Base-by-base conservation (phyloP, 2,797 vertebrate species). In the Poecilia picta region DNA sequence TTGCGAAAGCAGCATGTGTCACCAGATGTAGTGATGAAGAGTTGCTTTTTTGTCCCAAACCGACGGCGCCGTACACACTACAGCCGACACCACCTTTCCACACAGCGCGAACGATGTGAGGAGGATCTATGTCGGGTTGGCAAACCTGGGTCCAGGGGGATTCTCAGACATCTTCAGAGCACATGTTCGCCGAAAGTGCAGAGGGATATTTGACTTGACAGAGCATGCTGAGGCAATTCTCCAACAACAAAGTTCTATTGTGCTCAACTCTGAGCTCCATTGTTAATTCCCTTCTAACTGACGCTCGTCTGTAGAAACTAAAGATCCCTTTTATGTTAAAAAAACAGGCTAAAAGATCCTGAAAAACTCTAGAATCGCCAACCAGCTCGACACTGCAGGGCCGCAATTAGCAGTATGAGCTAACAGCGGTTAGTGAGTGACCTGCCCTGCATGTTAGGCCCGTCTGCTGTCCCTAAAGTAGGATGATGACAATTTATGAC, bases 201-300 rank as follows among this genome's bases (percentile, higher is more conserved):
- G 88, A 91, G 79, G 81, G 78, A 93, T 86, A 89, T 93, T 86
- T 84, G 83, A 88, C 81, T 85, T 85, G 89, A 92, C 92, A 89
- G 88, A 83, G 81, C 89, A 88, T 78, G 82, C 87, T 88, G 88
- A 91, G 89, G 85, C 91, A 88, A 89, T 92, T 92, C 84, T 85
- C 88, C 82, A 87, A 87, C 83, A 87, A 91, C 89, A 92, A 84
- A 86, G 89, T 92, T 89, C 83, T 78, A 83, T 91, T 93, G 87
- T 92, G 31, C 78, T 85, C 66, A 0, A 43, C 31, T 90, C 81
- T 84, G 80, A 57, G 83, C 80, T 11, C 73, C 77, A 81, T 81
- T 86, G 87, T 89, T 79, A 47, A 85, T 76, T 59, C 76, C 64
- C 75, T 46, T 76, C 53, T 25, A 75, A 76, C 75, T 59, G 47